These are phyloP conservation scores for Catostomus latipinnis DNA, from an alignment of 2,797 vertebrate species.

Conservation along the genomic window DNA sequence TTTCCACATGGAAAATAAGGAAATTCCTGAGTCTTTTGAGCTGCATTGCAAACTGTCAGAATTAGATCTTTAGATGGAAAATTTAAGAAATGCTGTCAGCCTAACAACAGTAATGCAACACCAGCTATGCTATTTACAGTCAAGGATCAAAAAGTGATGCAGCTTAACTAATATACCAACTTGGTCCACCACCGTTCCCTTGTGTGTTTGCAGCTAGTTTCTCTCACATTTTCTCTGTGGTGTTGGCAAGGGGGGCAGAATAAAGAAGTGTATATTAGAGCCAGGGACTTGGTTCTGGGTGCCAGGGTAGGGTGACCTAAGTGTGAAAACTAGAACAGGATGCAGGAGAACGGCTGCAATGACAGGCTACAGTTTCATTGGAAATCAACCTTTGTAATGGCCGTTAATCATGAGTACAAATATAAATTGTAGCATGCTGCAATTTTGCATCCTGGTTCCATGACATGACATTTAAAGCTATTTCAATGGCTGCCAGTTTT, in stretches of 20 bases:
- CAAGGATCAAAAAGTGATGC: constrained; percentile 1
- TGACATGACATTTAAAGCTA: constrained; percentile 60
- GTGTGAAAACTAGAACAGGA: constrained; percentile 60
- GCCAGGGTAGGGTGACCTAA: constrained; percentile 62
- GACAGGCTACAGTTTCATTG: constrained; percentile 50
- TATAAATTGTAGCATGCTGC: constrained; percentile 44
- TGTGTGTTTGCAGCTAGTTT: constrained; percentile 29
- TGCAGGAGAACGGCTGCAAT: constrained; percentile 35
- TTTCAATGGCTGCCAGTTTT: constrained; percentile 52
- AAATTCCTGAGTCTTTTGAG: constrained; percentile 53
- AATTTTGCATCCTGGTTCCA: constrained; percentile 52
- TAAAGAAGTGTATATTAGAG: constrained; percentile 22
- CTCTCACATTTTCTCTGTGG: constrained; percentile 15
- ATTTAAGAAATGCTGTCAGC: constrained; percentile 36
- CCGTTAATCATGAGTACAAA: constrained; percentile 58
- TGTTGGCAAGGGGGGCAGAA: constrained; percentile 20
- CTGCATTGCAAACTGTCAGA: constrained; percentile 50
- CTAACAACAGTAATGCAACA: constrained; percentile 38
- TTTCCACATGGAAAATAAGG: constrained; percentile 55
- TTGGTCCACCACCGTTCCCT: background rate
- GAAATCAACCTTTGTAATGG: constrained; percentile 51
- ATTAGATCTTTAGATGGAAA: constrained; percentile 56
- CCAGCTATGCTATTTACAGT: constrained; percentile 19
- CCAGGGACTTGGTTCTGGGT: constrained; percentile 21
- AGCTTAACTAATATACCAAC: background rate